Base-by-base conservation (phyloP, 2,888 invertebrate genomes). In the Sylvicola fuscatus region DNA sequence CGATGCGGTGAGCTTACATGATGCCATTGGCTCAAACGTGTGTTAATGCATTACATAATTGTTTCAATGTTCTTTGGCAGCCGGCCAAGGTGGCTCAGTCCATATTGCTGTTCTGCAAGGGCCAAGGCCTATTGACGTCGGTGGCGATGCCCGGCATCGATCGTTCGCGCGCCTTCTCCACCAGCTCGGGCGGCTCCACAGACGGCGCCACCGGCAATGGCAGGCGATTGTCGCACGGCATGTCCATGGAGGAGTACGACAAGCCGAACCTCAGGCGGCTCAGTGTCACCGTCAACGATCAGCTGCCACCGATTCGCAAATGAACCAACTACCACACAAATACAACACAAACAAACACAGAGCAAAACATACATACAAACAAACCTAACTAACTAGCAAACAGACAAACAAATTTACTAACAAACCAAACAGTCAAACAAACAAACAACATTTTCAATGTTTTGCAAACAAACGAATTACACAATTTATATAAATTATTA, bases 21-120 rank as follows among this genome's bases (percentile, higher is more conserved):
- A n/a, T n/a, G n/a, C n/a, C n/a, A n/a, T n/a, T n/a, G n/a, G n/a
- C n/a, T n/a, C n/a, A n/a, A n/a, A n/a, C n/a, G n/a, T n/a, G n/a
- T n/a, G n/a, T n/a, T n/a, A n/a, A n/a, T n/a, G n/a, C n/a, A n/a
- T n/a, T n/a, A n/a, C n/a, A n/a, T n/a, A n/a, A n/a, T n/a, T n/a
- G n/a, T n/a, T n/a, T n/a, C n/a, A n/a, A n/a, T n/a, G n/a, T n/a
- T n/a, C n/a, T 39, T 38, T 37, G 12, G 34, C 8, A 87, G 86
- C 84, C 87, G 8, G 81, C 80, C 17, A 84, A 84, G 55, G 72
- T 87, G 39, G 77, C 84, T 17, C 82, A 86, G 49, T 80, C 83
- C 36, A 69, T 89, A 49, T 66, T 87, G 42, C 70, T 87, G 38
- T 84, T 89, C 66, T 79, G 83, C 61, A 87, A 89, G 56, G 87